phyloP scores from a whole-genome alignment of 2,888 invertebrate species.

The Lordiphosa fenestrarum region DNA sequence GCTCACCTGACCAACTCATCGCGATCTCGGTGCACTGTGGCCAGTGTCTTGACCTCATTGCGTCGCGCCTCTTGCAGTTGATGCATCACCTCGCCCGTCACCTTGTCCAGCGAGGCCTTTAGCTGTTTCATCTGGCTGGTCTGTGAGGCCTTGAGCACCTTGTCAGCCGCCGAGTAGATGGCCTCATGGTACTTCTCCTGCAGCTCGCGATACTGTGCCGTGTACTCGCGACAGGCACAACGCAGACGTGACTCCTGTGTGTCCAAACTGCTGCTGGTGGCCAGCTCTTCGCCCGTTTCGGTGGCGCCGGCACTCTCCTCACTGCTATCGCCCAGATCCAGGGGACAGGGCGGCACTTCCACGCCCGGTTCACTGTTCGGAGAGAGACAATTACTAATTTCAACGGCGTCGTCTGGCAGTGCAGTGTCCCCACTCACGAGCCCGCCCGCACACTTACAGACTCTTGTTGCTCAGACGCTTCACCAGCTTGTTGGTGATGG shows the following conservation, averaged over 20 bases:
- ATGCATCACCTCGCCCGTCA: conserved; percentile 88
- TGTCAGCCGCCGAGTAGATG: conserved; percentile 88
- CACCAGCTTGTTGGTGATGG: conserved; percentile 87
- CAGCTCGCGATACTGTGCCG: conserved; percentile 87
- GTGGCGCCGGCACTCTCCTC: conserved; percentile 71
- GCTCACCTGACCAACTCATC: conserved; percentile 92
- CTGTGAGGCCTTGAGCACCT: conserved; percentile 89
- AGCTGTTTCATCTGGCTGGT: conserved; percentile 90
- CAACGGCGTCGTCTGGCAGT: conserved; percentile 65
- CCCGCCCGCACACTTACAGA: conserved; percentile 83
- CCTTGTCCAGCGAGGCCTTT: conserved; percentile 86
- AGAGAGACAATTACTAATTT: conserved; percentile 78
- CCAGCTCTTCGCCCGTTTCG: conserved; percentile 68
- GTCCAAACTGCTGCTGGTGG: conserved; percentile 80
- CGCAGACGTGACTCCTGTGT: conserved; percentile 85
- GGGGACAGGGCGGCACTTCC: conserved; percentile 80
- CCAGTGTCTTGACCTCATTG: conserved; percentile 92
- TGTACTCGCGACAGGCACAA: conserved; percentile 85
- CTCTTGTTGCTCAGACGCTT: conserved; percentile 89
- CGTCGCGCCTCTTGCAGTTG: conserved; percentile 90
- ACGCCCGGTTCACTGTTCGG: conserved; percentile 78
- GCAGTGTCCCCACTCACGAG: conserved; percentile 11
- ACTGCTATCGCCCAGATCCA: conserved; percentile 80
- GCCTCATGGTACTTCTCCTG: conserved; percentile 92
- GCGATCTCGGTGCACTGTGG: conserved; percentile 93